Conservation (phyloP, 2,888 invertebrate species). For the Drepana falcataria region DNA sequence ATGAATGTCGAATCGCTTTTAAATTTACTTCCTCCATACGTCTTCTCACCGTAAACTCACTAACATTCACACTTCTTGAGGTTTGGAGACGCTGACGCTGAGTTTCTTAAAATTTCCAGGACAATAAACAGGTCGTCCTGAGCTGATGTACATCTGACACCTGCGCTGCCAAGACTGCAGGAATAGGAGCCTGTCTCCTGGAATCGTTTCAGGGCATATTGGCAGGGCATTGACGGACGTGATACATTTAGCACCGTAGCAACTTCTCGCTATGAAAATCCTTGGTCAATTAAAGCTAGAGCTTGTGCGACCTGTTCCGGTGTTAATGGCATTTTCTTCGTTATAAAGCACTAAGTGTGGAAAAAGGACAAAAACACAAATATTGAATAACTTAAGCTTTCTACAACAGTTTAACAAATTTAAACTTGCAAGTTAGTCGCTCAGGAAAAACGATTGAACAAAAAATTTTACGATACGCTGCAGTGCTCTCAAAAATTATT, state of each 20-base stretch:
- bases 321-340: too few relatives aligned
- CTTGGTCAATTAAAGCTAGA: constrained; percentile 9
- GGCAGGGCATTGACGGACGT: constrained; percentile 6
- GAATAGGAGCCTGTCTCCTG: constrained; percentile 10
- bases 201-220: constrained; percentile 7
- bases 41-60: constrained; percentile 14
- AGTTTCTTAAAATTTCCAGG: constrained; percentile 4
- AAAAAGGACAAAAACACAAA: too few relatives aligned
- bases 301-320: constrained; percentile 7
- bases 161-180: constrained; percentile 8
- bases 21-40: constrained; percentile 12
- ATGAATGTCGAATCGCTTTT: neutral
- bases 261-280: constrained; percentile 10
- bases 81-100: constrained; percentile 8
- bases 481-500: too few relatives aligned
- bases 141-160: constrained; percentile 9
- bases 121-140: constrained; percentile 12
- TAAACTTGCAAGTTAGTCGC: too few relatives aligned
- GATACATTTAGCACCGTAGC: constrained; percentile 8
- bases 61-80: constrained; percentile 8
- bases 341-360: too few relatives aligned
- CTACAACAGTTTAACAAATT: too few relatives aligned
- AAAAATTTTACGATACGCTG: too few relatives aligned
- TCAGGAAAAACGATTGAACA: too few relatives aligned
- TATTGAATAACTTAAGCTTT: too few relatives aligned